Conservation (phyloP, 1,140 invertebrate genomes). For the Limonius californicus region DNA sequence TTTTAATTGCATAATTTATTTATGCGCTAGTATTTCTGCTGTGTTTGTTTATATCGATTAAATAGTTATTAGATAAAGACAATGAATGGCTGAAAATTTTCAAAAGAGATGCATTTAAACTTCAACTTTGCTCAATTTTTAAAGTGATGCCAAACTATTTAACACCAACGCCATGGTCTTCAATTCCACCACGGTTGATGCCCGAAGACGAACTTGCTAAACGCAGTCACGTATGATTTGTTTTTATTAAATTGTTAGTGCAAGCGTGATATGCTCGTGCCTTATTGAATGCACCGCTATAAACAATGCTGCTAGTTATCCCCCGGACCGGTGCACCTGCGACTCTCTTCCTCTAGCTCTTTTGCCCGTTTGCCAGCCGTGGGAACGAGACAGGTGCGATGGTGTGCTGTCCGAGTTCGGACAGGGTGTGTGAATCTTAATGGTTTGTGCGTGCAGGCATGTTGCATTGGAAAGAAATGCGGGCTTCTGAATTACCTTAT, state of each 20-base stretch:
- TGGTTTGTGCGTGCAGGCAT: background rate
- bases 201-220: background rate
- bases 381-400: conserved; percentile 5
- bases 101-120: too few relatives aligned
- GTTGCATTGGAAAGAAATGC: background rate
- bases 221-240: background rate
- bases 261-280: background rate
- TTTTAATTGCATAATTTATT: too few relatives aligned
- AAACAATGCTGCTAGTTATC: background rate
- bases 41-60: too few relatives aligned
- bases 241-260: conserved; percentile 6
- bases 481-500: background rate
- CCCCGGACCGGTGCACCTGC: background rate
- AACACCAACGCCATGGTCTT: too few relatives aligned
- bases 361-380: background rate
- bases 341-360: too few relatives aligned
- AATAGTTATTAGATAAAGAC: too few relatives aligned
- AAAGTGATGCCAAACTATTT: too few relatives aligned
- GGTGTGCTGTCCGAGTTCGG: background rate
- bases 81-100: too few relatives aligned
- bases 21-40: too few relatives aligned
- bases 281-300: background rate
- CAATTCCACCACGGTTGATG: too few relatives aligned
- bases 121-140: too few relatives aligned
- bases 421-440: background rate